phyloP scores from a whole-genome alignment of 2,888 invertebrate species.

The Aromia moschata region DNA sequence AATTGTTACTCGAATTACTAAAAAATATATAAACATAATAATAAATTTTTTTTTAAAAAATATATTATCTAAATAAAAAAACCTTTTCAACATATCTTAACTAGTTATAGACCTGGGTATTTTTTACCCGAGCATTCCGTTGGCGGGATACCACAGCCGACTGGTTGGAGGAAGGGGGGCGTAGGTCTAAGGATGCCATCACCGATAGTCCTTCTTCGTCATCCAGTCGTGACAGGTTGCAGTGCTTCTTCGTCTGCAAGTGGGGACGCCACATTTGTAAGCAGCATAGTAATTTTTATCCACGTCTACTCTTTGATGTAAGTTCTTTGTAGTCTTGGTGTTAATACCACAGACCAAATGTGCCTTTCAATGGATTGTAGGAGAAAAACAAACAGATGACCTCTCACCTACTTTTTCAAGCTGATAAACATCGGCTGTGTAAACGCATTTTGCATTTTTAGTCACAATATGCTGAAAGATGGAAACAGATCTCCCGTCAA shows the following conservation, averaged over 20 bases:
- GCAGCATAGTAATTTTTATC: background rate
- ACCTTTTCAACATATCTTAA: no score
- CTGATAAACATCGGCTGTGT: no score
- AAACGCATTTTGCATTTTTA: background rate
- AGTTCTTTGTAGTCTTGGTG: background rate
- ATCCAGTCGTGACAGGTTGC: background rate
- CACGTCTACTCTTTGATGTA: background rate
- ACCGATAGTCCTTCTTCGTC: background rate
- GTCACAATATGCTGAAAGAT: background rate
- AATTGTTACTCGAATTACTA: no score
- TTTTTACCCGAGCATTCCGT: background rate
- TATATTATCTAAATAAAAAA: no score
- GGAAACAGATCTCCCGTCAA: no score
- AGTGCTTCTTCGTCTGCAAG: background rate
- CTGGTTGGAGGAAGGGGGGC: background rate
- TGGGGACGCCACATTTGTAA: background rate
- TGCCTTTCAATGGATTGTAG: background rate
- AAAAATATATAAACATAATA: no score
- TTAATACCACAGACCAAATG: background rate
- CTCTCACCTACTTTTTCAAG: background rate
- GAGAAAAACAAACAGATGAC: background rate
- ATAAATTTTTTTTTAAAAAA: no score
- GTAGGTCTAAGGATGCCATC: background rate
- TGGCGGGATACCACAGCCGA: background rate
- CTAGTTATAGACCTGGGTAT: no score